Evolutionary conservation across 2,888 invertebrate species (phyloP).

Genomic region (Leptinotarsa rubiginosa): DNA sequence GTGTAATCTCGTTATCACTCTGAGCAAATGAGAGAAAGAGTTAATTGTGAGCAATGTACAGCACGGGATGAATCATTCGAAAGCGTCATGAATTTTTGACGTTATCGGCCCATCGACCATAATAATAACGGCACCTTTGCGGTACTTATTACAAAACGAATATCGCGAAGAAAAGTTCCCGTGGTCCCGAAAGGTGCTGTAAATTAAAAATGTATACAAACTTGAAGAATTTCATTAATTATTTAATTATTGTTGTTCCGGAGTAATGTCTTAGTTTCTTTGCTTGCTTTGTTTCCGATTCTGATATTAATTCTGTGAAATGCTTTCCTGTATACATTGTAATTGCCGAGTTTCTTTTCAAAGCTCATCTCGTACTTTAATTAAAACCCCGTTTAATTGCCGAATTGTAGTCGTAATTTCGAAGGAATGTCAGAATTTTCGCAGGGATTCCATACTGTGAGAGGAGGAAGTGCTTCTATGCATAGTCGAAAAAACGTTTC

Average conservation of each 20-base stretch:
- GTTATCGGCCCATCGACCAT: conserved; percentile 20
- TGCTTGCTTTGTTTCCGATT: conserved; percentile 51
- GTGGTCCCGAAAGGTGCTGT: conserved; percentile 59
- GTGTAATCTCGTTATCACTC: background rate
- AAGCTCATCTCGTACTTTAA: conserved; percentile 43
- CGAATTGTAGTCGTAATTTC: conserved; percentile 36
- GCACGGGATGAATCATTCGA: background rate
- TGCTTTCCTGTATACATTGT: conserved; percentile 44
- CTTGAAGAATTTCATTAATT: conserved; percentile 64
- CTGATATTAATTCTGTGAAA: conserved; percentile 59
- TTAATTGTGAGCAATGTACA: background rate
- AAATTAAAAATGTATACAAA: conserved; percentile 62
- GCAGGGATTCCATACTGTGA: background rate
- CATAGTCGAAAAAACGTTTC: too few species aligned
- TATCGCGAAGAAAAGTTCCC: conserved; percentile 42
- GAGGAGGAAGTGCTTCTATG: background rate
- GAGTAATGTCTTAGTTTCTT: conserved; percentile 55
- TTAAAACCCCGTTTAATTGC: conserved; percentile 43
- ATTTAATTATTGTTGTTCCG: conserved; percentile 63
- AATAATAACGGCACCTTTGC: conserved; percentile 49
- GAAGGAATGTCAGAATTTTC: conserved; percentile 19
- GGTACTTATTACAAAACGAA: conserved; percentile 56
- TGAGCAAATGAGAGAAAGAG: background rate
- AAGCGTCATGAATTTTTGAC: background rate
- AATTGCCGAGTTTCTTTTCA: conserved; percentile 43